Evolutionary conservation across 2,797 vertebrate genomes (phyloP), one percentile per base, ranked within the genome.

Genomic region (Gymnothorax javanicus): DNA sequence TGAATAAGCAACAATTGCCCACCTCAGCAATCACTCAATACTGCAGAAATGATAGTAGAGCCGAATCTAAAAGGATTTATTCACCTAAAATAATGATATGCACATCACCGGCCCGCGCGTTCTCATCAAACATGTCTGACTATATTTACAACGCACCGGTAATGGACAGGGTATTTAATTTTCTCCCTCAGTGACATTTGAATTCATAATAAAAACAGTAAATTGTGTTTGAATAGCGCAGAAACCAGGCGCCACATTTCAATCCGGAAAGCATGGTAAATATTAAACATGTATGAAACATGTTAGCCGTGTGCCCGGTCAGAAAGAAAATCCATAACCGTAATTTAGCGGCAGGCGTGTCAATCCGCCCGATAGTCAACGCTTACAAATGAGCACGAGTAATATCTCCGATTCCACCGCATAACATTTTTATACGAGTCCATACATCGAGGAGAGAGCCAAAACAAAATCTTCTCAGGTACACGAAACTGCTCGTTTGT

Each of bases 101-200:
- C 62, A 4, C 62, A 23, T 67, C 62, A 67, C 62, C n/a, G 62
- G 62, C n/a, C 62, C 62, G 20, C n/a, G 62, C 8, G 20, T 67
- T 67, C 62, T n/a, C 62, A 67, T 67, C 62, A 67, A 67, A 67
- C 5, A 67, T 67, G n/a, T 67, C 3, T 67, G 62, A 67, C 62
- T 67, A 67, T 67, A 67, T 67, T 67, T 67, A 67, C 62, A 67
- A 23, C 59, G n/a, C 62, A 8, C 20, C n/a, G 62, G 62, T 67
- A 67, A 67, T 67, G 62, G 62, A 67, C 20, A 67, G n/a, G n/a
- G n/a, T 67, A 67, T 67, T 67, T 67, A 67, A 67, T 67, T 67
- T 67, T 67, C 62, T 7, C 20, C 62, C 20, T 67, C 62, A 67
- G 62, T 67, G 62, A 67, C 62, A 67, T 67, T 67, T 67, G 62